A percentile compares a stretch with the other conserved stretches of the same genome.
Evolutionary conservation across 2,888 invertebrate species (phyloP).

Genomic region (Orthonychiurus folsomi): DNA sequence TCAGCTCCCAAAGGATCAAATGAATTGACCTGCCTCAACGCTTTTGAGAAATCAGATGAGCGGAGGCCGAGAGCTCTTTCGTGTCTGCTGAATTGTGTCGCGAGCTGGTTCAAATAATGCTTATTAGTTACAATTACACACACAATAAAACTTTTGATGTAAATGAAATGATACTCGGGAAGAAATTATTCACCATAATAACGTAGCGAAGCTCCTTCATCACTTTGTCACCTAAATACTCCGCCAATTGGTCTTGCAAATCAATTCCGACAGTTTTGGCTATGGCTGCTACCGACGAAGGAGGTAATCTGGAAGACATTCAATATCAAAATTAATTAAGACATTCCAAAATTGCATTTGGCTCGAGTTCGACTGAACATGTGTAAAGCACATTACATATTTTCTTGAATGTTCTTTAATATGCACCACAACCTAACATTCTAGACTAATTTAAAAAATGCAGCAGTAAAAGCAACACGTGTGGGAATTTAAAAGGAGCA

Average conservation of each 20-base stretch:
- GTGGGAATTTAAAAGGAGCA: too few species aligned
- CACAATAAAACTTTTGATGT: too few species aligned
- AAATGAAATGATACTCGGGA: too few species aligned
- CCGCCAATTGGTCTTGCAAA: slow-evolving; percentile 24
- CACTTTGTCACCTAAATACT: slow-evolving; percentile 20
- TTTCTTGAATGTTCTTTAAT: too few species aligned
- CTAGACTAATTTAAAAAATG: too few species aligned
- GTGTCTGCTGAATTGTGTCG: slow-evolving; percentile 29
- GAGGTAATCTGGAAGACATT: slow-evolving; percentile 16
- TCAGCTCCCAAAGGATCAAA: slow-evolving; percentile 13
- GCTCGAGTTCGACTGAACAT: background rate
- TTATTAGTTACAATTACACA: too few species aligned
- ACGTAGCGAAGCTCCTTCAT: too few species aligned
- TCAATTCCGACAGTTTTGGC: slow-evolving; percentile 29
- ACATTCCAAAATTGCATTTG: too few species aligned
- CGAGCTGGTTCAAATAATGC: too few species aligned
- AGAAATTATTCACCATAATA: too few species aligned
- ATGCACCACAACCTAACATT: too few species aligned
- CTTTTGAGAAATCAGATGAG: slow-evolving; percentile 26
- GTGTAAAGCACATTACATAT: background rate
- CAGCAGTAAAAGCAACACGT: too few species aligned
- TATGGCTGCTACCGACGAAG: slow-evolving; percentile 25
- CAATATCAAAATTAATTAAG: background rate
- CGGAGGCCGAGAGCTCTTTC: slow-evolving; percentile 24
- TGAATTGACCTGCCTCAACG: slow-evolving; percentile 24